phyloP scores from a whole-genome alignment of 1,140 invertebrate species.

The Globodera rostochiensis region DNA sequence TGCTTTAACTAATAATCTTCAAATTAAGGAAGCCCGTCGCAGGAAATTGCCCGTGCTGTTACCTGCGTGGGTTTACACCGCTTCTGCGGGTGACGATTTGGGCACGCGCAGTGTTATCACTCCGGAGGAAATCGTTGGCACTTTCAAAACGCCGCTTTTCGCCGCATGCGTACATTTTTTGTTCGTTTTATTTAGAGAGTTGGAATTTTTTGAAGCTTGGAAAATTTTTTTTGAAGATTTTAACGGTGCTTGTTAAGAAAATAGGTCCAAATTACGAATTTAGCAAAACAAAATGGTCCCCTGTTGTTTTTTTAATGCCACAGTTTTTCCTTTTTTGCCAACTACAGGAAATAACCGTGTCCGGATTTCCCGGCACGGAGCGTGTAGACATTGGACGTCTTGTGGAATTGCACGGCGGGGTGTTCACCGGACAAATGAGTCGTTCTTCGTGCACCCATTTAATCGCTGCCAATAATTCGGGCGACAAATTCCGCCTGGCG shows the following conservation, averaged over 20 bases:
- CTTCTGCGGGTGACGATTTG: not conserved
- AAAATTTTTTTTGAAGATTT: too few relatives aligned
- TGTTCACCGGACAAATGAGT: constrained; percentile 28
- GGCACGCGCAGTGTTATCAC: not conserved
- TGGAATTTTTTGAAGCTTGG: too few relatives aligned
- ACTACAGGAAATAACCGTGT: constrained; percentile 24
- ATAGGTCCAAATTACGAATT: too few relatives aligned
- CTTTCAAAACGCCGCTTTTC: constrained; percentile 1
- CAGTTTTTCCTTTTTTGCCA: too few relatives aligned
- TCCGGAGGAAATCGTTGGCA: not conserved
- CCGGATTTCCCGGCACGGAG: constrained; percentile 13
- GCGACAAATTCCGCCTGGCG: constrained; percentile 26
- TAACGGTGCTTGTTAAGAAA: too few relatives aligned
- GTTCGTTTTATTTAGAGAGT: too few relatives aligned
- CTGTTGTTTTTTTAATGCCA: too few relatives aligned
- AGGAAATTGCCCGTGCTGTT: not conserved
- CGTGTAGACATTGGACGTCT: constrained; percentile 25
- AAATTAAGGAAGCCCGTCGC: not conserved
- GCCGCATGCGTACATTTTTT: constrained; percentile 18
- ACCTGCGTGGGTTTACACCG: not conserved
- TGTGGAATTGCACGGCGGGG: constrained; percentile 26
- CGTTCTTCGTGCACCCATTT: constrained; percentile 19
- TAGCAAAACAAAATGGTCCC: too few relatives aligned
- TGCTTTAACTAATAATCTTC: too few relatives aligned
- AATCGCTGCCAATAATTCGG: constrained; percentile 24